Evolutionary conservation across 2,113 vertebrate genomes (phyloP), one percentile per base, ranked within the genome.

Genomic region (Chloebia gouldiae): DNA sequence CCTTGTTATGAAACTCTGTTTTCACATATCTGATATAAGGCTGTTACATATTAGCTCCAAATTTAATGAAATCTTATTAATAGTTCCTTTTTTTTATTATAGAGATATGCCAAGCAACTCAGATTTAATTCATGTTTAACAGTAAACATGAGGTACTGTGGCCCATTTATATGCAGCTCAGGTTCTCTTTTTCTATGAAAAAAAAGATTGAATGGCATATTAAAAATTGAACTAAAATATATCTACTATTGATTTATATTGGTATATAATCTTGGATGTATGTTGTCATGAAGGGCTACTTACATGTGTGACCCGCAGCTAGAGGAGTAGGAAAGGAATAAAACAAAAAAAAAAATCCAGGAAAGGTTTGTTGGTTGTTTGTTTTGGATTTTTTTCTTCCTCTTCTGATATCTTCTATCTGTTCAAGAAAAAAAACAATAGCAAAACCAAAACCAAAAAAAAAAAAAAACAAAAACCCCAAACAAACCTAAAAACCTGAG

Each of bases 11-110:
- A 95, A 96, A 95, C 92, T 91, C 79, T 97, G 93, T 92, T 95
- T 97, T 93, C 91, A 90, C 66, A 56, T 93, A 96, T 97, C 95
- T 97, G 94, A 97, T 97, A 94, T 82, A 94, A 95, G 88, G 60
- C 85, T 95, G 92, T 89, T 97, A 91, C 65, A 96, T 68, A 86
- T 96, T 95, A 95, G 86, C 73, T 96, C 83, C 88, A 42, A 45
- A 81, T 95, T 97, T 96, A 96, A 96, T 94, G 84, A 93, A 92
- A 94, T 88, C 81, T 97, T 97, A 96, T 95, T 96, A 96, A 95
- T 90, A 61, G 83, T 96, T 18, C 49, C 33, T 91, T 90, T 96
- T 90, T 96, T 96, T 96, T 97, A 91, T 96, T 92, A 63, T 60
- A 83, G 83, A 92, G 92, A 91, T 96, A 94, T 92, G 64, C 81